Percentiles rank a stretch among this genome's conserved stretches.
Conservation (phyloP, 2,797 vertebrate species). For the Sciurus carolinensis region DNA sequence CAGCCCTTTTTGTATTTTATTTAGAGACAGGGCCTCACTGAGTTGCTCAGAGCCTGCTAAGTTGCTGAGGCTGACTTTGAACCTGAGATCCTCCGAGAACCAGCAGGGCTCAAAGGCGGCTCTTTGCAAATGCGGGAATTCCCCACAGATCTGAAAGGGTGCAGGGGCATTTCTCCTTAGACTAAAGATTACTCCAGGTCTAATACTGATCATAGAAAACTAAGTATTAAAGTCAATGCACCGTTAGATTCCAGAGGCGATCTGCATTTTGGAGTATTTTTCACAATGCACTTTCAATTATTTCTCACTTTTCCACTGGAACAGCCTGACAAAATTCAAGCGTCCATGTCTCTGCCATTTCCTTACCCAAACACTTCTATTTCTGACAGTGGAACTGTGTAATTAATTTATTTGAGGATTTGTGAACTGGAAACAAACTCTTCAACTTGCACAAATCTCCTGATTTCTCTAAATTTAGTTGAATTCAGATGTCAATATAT, state of each 20-base stretch:
- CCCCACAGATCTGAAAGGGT: background rate
- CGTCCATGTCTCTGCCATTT: background rate
- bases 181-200: background rate
- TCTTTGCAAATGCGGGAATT: conserved; percentile 47
- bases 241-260: background rate
- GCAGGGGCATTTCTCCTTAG: background rate
- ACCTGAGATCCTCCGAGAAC: background rate
- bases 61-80: too few species aligned
- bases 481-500: background rate
- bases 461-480: background rate
- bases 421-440: background rate
- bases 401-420: background rate
- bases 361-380: background rate
- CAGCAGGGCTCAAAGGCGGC: background rate
- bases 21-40: too few species aligned
- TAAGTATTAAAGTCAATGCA: background rate
- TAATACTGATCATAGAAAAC: background rate
- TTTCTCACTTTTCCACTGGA: conserved; percentile 26
- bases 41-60: too few species aligned
- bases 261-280: background rate
- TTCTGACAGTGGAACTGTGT: background rate
- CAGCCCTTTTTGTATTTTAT: too few species aligned
- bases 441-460: background rate
- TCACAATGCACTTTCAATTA: background rate
- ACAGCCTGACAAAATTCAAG: background rate